phyloP scores from a whole-genome alignment of 2,797 vertebrate genomes.

The Phataginus tetradactyla region DNA sequence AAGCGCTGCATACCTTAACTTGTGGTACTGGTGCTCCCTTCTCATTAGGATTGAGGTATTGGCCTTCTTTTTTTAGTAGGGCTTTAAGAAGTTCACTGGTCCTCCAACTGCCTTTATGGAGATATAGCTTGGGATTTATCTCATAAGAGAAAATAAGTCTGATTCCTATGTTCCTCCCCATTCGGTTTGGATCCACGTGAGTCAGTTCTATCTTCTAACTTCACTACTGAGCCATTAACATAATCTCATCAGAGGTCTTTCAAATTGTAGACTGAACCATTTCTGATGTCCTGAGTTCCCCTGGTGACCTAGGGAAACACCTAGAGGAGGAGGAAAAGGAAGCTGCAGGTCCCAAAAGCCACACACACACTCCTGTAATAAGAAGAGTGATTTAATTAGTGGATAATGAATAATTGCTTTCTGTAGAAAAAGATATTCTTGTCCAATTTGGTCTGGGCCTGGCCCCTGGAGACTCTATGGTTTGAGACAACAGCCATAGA shows the following conservation, averaged over 20 bases:
- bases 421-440: slow-evolving; percentile 42
- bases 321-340: slow-evolving; percentile 34
- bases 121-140: slow-evolving; percentile 44
- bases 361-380: neutral
- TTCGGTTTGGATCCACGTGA: slow-evolving; percentile 7
- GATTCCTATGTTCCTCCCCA: neutral
- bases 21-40: neutral
- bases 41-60: neutral
- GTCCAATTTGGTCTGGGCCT: slow-evolving; percentile 6
- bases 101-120: slow-evolving; percentile 27
- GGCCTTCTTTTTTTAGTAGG: neutral
- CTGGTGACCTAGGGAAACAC: neutral
- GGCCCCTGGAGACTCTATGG: slow-evolving; percentile 2
- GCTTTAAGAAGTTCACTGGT: slow-evolving; percentile 20
- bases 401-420: slow-evolving; percentile 68
- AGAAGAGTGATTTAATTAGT: slow-evolving; percentile 54
- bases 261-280: slow-evolving; percentile 5
- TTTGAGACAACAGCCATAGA: neutral
- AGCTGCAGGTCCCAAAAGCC: slow-evolving; percentile 34
- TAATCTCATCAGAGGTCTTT: slow-evolving; percentile 1
- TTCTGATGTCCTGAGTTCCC: slow-evolving; percentile 46
- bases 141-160: slow-evolving; percentile 23
- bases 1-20: neutral
- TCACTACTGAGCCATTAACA: neutral
- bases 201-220: neutral